phyloP scores from a whole-genome alignment of 2,888 invertebrate genomes.

The Vannuccia rotundouncinata region DNA sequence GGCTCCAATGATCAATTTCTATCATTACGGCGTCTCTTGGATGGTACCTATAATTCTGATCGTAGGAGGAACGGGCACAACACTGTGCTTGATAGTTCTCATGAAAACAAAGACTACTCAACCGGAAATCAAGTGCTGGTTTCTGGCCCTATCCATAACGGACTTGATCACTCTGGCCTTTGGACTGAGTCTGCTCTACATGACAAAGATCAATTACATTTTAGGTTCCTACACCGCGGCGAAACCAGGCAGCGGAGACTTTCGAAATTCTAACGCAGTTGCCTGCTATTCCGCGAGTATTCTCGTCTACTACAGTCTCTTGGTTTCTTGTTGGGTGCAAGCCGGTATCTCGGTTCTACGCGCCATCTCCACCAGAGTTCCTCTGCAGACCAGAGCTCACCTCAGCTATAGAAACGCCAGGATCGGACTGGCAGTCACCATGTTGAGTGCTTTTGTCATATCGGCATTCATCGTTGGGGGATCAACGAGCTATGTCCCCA shows the following conservation, averaged over 20 bases:
- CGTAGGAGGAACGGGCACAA: constrained; percentile 35
- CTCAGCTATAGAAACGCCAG: constrained; percentile 29
- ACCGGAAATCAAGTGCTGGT: constrained; percentile 36
- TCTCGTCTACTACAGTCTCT: constrained; percentile 31
- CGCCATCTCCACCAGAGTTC: constrained; percentile 28
- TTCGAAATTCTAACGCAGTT: constrained; percentile 4
- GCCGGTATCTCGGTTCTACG: constrained; percentile 35
- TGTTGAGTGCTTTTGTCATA: constrained; percentile 23
- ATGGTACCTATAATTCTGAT: constrained; percentile 31
- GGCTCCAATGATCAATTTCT: constrained; percentile 27
- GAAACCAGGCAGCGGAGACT: not conserved
- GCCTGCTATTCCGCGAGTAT: constrained; percentile 26
- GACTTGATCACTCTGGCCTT: constrained; percentile 32
- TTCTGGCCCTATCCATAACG: constrained; percentile 35
- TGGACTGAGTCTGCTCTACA: constrained; percentile 29
- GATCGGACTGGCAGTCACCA: constrained; percentile 6
- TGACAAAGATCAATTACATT: constrained; percentile 30
- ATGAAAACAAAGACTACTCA: constrained; percentile 33
- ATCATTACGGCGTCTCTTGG: constrained; percentile 37
- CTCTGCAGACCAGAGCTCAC: constrained; percentile 29
- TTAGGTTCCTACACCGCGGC: not conserved
- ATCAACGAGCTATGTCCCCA: constrained; percentile 29
- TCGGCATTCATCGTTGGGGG: constrained; percentile 30
- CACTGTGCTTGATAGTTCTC: constrained; percentile 35
- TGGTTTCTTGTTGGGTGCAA: constrained; percentile 36